Base-by-base conservation (phyloP, 2,888 invertebrate species). In the Drosophila paramelanica region DNA sequence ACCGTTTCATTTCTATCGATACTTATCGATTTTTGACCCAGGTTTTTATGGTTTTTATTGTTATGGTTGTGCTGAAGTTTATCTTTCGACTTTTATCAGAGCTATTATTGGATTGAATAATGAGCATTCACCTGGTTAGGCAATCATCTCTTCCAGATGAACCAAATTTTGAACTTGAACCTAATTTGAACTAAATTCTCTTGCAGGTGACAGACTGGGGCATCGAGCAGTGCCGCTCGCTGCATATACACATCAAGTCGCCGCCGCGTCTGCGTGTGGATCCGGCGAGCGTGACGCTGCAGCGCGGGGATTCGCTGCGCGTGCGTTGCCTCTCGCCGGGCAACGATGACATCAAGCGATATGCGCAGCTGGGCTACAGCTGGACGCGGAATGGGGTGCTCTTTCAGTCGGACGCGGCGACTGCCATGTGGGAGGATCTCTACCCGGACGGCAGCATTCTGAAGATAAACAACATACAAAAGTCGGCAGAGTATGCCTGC, bases 391-490 rank as follows among this genome's bases (percentile, higher is more conserved):
- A 97, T 88, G 94, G 95, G 61, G 95, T 94, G 10, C 93, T 97
- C 13, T 94, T 97, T 23, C 95, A 95, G 49, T 94, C 96, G 66
- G 94, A 94, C 55, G 96, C 96, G 0, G 95, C 95, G 6, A 94
- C 94, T n/a, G 96, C 96, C 84, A 96, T 96, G 79, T 97, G 97
- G 95, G 97, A 97, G 90, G 96, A 97, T 88, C 93, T 97, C 27
- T 96, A 95, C 91, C 97, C 97, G 0, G 95, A 96, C 64, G 97
- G 97, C 8, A 97, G 96, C 85, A 96, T 97, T 58, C 93, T 97
- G 5, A 96, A 96, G 89, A 95, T 97, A 31, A 95, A 95, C 79
- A 96, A 95, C 80, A 95, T 96, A 47, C 96, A 96, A 95, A 96
- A 95, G 94, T 96, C 96, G 0, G 95, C 95, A 0, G 95, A 95